Conservation (phyloP, 53 echinoderm and acorn worm species). For the Stichopus horrens region DNA sequence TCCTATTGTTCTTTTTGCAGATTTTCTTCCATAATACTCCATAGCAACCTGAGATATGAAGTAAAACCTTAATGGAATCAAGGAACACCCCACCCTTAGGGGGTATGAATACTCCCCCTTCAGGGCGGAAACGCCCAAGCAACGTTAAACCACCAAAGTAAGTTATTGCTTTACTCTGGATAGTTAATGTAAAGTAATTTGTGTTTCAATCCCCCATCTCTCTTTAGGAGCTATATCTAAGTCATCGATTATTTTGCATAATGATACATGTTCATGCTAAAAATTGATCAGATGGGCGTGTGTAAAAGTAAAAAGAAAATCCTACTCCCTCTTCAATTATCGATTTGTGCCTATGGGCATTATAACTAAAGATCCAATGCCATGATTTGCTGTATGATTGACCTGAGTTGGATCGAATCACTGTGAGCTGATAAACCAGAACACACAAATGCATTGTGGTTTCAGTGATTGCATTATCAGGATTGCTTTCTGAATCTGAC, state of each 20-base stretch:
- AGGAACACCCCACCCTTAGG: conserved; percentile 53
- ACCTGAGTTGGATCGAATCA: no score
- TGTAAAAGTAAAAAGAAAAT: no score
- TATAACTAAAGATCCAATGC: no score
- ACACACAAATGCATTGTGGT: no score
- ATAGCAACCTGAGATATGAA: conserved; percentile 26
- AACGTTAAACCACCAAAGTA: conserved; percentile 69
- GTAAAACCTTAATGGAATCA: conserved; percentile 34
- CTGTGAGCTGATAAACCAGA: no score
- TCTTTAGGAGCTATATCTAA: neutral
- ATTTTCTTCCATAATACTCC: neutral
- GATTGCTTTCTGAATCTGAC: no score
- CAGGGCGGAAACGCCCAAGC: conserved; percentile 66
- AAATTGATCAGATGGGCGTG: neutral
- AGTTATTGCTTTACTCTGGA: conserved; percentile 10
- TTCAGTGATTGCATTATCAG: no score
- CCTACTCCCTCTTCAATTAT: no score
- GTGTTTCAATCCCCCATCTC: neutral
- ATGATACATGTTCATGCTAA: neutral
- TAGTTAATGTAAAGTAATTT: no score
- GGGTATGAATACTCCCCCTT: conserved; percentile 65
- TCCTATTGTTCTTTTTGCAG: conserved; percentile 3
- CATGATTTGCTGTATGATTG: no score
- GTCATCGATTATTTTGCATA: neutral
- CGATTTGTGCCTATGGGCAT: no score